Conservation (phyloP, 2,113 vertebrate genomes). For the Prietella phreatophila region DNA sequence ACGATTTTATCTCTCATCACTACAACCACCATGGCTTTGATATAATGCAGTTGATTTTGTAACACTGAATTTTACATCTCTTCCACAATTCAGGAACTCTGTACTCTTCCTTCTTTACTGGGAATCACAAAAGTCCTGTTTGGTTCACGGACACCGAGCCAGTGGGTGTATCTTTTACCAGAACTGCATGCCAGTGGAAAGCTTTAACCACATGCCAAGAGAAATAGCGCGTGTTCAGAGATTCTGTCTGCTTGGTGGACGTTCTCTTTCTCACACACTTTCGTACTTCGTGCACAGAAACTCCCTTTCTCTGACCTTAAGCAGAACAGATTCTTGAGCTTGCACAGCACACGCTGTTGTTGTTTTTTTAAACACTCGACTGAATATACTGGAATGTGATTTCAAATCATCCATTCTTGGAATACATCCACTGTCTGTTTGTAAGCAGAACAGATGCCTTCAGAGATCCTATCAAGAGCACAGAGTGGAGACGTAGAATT, state of each 20-base stretch:
- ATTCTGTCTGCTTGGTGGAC: neutral
- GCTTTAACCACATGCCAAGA: conserved; percentile 24
- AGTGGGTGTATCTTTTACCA: conserved; percentile 28
- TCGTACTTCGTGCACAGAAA: neutral
- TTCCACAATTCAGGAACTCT: neutral
- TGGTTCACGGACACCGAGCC: neutral
- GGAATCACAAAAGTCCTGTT: neutral
- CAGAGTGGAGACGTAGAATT: neutral
- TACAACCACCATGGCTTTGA: neutral
- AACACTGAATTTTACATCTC: neutral
- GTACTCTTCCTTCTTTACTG: neutral
- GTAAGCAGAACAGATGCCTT: neutral
- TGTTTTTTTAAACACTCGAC: neutral
- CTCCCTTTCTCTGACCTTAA: neutral
- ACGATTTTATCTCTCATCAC: neutral
- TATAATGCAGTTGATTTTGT: too few species aligned
- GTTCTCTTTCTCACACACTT: neutral
- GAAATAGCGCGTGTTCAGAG: conserved; percentile 11
- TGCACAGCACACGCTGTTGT: neutral
- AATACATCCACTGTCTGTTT: neutral
- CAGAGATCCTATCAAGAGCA: neutral
- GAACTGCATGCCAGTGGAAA: conserved; percentile 21
- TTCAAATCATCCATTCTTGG: neutral
- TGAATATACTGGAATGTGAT: neutral
- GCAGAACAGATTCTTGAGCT: neutral